phyloP scores from a whole-genome alignment of 2,888 invertebrate species.

The Drosophila falleni region DNA sequence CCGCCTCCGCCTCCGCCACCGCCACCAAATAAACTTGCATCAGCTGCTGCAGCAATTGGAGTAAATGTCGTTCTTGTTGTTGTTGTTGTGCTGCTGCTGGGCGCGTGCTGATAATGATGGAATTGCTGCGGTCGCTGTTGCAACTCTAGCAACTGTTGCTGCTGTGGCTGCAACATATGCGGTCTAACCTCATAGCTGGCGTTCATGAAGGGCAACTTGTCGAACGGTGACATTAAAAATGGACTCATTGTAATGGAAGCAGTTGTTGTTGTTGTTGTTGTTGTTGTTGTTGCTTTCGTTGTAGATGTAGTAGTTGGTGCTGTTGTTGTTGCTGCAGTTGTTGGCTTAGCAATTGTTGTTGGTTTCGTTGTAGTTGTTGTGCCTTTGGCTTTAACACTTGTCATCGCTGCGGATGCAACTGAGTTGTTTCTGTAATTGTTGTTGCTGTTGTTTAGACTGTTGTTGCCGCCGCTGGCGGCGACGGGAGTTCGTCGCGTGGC shows the following conservation, averaged over 20 bases:
- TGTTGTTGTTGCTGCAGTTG: constrained; percentile 26
- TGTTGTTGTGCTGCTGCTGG: constrained; percentile 34
- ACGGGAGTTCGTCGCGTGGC: constrained; percentile 51
- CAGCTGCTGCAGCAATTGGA: constrained; percentile 2
- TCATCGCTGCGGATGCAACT: constrained; percentile 29
- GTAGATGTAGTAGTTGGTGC: constrained; percentile 26
- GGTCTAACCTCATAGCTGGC: constrained; percentile 83
- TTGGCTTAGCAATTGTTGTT: constrained; percentile 38
- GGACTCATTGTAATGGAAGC: constrained; percentile 68
- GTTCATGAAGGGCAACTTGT: constrained; percentile 84
- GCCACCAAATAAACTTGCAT: constrained; percentile 6
- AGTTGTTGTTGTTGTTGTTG: constrained; percentile 20
- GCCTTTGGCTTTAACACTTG: constrained; percentile 50
- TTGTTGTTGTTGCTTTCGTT: constrained; percentile 10
- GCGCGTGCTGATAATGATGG: constrained; percentile 79
- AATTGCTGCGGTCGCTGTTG: constrained; percentile 62
- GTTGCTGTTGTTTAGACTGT: constrained; percentile 26
- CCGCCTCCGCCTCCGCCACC: constrained; percentile 6
- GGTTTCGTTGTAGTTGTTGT: constrained; percentile 35
- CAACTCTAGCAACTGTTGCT: constrained; percentile 44
- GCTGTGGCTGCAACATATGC: constrained; percentile 64
- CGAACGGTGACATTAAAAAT: constrained; percentile 83
- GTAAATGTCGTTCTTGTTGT: constrained; percentile 24
- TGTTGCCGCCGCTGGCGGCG: constrained; percentile 49
- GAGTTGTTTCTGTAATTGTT: constrained; percentile 47